Percentiles rank a stretch among this genome's conserved stretches.
These are phyloP conservation scores for Acronicta psi DNA, from an alignment of 2,888 invertebrate species.

Conservation along the genomic window DNA sequence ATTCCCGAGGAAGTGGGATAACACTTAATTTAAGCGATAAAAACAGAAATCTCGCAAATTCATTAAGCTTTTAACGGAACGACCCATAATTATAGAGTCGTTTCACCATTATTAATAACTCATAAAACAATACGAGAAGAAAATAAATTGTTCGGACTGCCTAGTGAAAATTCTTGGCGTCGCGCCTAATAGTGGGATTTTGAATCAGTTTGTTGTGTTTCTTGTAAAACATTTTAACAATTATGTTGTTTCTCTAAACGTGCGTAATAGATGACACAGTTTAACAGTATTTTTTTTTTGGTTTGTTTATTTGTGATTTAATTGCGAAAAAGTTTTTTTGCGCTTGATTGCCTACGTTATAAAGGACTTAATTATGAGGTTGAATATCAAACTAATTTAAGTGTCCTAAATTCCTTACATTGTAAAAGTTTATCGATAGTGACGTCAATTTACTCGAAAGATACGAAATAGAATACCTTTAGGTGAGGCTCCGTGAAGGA, in stretches of 20 bases:
- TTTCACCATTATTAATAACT: slow-evolving; percentile 59
- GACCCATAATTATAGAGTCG: slow-evolving; percentile 59
- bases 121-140: slow-evolving; percentile 58
- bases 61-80: slow-evolving; percentile 61
- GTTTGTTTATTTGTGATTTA: slow-evolving; percentile 30
- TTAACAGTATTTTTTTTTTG: slow-evolving; percentile 24
- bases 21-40: slow-evolving; percentile 59
- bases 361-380: slow-evolving; percentile 15
- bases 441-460: background rate
- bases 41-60: slow-evolving; percentile 61
- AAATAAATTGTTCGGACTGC: slow-evolving; percentile 53
- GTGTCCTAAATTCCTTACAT: slow-evolving; percentile 23
- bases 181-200: slow-evolving; percentile 51
- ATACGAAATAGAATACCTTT: too few species aligned
- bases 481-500: too few species aligned
- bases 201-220: slow-evolving; percentile 47
- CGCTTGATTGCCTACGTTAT: slow-evolving; percentile 24
- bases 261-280: slow-evolving; percentile 46
- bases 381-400: slow-evolving; percentile 31
- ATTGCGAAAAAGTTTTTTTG: slow-evolving; percentile 12
- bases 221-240: slow-evolving; percentile 55
- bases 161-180: slow-evolving; percentile 59
- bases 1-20: slow-evolving; percentile 52
- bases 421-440: background rate
- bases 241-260: slow-evolving; percentile 49